A percentile compares a stretch with the other conserved stretches of the same genome.
Conservation (phyloP, 2,797 vertebrate genomes). For the Karalla daura region DNA sequence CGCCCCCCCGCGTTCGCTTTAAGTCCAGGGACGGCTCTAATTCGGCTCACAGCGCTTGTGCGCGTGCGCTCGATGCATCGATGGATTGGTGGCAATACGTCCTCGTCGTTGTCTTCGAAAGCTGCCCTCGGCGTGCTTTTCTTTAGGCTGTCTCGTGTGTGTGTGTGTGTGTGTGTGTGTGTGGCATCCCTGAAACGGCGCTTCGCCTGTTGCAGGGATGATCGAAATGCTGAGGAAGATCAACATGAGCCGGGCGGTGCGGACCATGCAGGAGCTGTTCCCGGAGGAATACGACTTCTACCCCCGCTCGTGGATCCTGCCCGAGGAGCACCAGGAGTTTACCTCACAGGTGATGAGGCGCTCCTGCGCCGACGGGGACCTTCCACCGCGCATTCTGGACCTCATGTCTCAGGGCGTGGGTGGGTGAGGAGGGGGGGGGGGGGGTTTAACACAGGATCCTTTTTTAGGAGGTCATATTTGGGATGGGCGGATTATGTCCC, state of each 20-base stretch:
- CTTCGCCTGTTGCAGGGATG: conserved; percentile 88
- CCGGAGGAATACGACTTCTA: conserved; percentile 98
- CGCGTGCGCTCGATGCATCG: too few relatives aligned
- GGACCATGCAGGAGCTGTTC: conserved; percentile 95
- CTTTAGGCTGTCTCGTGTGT: not conserved
- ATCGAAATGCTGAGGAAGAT: conserved; percentile 95
- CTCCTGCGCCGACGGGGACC: too few relatives aligned
- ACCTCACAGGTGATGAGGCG: conserved; percentile 92
- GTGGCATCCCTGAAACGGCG: not conserved
- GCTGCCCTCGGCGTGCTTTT: not conserved
- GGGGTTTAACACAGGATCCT: too few relatives aligned
- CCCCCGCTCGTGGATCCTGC: conserved; percentile 97
- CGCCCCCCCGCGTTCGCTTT: not conserved
- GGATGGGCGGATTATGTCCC: not conserved
- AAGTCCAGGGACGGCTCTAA: not conserved
- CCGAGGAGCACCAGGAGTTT: conserved; percentile 93
- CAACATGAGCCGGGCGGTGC: conserved; percentile 93
- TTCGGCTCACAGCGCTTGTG: not conserved
- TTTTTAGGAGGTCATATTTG: too few relatives aligned
- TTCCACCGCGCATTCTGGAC: too few relatives aligned
- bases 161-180: not conserved
- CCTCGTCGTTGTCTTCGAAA: not conserved
- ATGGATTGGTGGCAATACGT: not conserved
- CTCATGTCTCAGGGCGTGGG: too few relatives aligned
- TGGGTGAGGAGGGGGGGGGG: too few relatives aligned